phyloP scores from a whole-genome alignment of 2,113 vertebrate species.

The Calypte anna region DNA sequence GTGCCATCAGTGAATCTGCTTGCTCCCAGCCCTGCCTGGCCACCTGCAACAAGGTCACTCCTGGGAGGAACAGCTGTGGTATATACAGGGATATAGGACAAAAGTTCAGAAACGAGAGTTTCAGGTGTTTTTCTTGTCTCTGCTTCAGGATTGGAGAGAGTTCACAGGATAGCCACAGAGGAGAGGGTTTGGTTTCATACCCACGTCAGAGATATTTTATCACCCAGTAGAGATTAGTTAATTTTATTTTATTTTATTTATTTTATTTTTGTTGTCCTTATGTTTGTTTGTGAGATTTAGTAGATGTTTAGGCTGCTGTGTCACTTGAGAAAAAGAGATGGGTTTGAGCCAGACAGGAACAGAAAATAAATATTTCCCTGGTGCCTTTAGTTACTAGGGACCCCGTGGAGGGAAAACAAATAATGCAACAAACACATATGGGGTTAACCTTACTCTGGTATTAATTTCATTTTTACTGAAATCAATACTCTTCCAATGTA shows the following conservation, averaged over 20 bases:
- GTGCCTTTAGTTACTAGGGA: not conserved
- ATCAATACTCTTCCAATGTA: not conserved
- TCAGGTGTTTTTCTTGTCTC: not conserved
- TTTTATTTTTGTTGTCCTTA: not conserved
- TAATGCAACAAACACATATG: not conserved
- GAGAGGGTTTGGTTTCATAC: not conserved
- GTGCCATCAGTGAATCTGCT: not conserved
- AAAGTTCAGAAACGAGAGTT: not conserved
- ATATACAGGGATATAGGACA: not conserved
- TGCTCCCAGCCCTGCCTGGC: not conserved
- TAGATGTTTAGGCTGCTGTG: not conserved
- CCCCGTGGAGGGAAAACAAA: not conserved
- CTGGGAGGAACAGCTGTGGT: not conserved
- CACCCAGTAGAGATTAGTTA: not conserved
- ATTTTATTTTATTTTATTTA: not conserved
- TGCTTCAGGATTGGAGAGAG: not conserved
- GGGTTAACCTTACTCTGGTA: not conserved
- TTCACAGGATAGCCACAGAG: not conserved
- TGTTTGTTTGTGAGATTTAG: not conserved
- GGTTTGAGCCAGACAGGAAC: not conserved
- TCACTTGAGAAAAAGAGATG: not conserved
- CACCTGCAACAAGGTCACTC: not conserved
- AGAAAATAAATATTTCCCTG: constrained; percentile 23
- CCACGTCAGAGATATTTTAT: not conserved
- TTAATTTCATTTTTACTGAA: not conserved